These are phyloP conservation scores for Myripristis jacobus DNA, from an alignment of 2,797 vertebrate species.

Conservation along the genomic window DNA sequence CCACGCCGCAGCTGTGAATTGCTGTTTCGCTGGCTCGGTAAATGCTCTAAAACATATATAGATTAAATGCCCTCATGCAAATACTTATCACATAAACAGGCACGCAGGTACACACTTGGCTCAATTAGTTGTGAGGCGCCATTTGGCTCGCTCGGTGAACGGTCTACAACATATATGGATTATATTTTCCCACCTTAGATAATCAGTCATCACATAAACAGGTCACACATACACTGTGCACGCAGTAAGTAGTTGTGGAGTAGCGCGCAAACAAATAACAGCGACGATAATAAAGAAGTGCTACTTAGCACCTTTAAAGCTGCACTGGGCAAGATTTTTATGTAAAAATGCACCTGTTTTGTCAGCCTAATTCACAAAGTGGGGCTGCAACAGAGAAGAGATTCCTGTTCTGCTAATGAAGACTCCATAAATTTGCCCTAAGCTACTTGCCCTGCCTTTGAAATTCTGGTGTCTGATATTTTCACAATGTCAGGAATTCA, in stretches of 20 bases:
- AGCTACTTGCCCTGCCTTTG: no score
- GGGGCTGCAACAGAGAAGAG: no score
- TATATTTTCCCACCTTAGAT: conserved; percentile 8
- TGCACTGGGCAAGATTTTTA: conserved; percentile 1
- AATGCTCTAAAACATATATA: conserved; percentile 62
- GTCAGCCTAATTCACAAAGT: conserved; percentile 4
- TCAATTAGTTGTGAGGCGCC: conserved; percentile 49
- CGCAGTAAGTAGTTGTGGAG: not conserved
- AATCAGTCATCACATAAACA: conserved; percentile 27
- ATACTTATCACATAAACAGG: conserved; percentile 50
- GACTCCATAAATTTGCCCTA: no score
- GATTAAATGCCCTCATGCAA: conserved; percentile 53
- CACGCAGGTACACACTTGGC: conserved; percentile 23
- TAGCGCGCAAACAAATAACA: not conserved
- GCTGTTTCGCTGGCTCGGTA: conserved; percentile 59
- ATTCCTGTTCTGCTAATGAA: no score
- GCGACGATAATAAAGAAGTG: conserved; percentile 23
- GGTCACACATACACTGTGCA: conserved; percentile 14
- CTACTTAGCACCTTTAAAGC: conserved; percentile 29
- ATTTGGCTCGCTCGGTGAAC: conserved; percentile 18
- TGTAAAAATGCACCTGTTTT: conserved; percentile 6
- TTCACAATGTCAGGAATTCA: not conserved
- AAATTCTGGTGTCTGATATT: not conserved
- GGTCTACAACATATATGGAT: conserved; percentile 30
- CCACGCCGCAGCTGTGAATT: conserved; percentile 62